phyloP scores from a whole-genome alignment of 2,888 invertebrate species.

The Watsonalla binaria region DNA sequence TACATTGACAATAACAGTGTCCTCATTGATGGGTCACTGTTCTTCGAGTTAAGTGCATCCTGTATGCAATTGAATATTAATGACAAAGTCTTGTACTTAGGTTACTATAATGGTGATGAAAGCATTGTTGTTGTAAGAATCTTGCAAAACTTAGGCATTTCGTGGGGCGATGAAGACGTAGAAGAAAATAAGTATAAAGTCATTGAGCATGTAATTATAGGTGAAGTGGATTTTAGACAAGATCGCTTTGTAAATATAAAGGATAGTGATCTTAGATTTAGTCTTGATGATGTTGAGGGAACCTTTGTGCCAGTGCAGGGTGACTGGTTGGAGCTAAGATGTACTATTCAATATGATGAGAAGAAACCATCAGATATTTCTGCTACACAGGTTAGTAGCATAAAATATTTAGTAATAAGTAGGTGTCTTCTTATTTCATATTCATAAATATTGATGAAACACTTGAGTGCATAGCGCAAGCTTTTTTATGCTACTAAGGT shows the following conservation, averaged over 20 bases:
- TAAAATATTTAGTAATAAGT: slow-evolving; percentile 7
- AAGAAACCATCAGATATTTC: slow-evolving; percentile 65
- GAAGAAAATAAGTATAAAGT: slow-evolving; percentile 46
- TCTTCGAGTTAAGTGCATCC: slow-evolving; percentile 66
- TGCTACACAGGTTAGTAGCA: slow-evolving; percentile 49
- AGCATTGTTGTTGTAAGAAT: slow-evolving; percentile 77
- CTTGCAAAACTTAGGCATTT: slow-evolving; percentile 70
- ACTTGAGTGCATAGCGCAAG: too few species aligned
- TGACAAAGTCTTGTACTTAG: slow-evolving; percentile 77
- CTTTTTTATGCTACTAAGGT: too few species aligned
- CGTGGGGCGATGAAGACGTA: slow-evolving; percentile 69
- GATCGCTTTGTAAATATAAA: slow-evolving; percentile 66
- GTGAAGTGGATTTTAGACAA: slow-evolving; percentile 47
- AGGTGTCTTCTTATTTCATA: not conserved
- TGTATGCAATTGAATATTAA: slow-evolving; percentile 62
- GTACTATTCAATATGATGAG: slow-evolving; percentile 80
- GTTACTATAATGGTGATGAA: slow-evolving; percentile 66
- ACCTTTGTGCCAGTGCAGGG: slow-evolving; percentile 84
- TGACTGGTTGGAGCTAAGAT: slow-evolving; percentile 83
- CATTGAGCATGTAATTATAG: slow-evolving; percentile 56
- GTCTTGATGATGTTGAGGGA: slow-evolving; percentile 80
- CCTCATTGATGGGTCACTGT: slow-evolving; percentile 79
- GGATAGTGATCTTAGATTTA: slow-evolving; percentile 76
- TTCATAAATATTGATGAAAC: too few species aligned
- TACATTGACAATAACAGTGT: slow-evolving; percentile 64